Conservation (phyloP, 2,113 vertebrate species). For the Numenius arquata region DNA sequence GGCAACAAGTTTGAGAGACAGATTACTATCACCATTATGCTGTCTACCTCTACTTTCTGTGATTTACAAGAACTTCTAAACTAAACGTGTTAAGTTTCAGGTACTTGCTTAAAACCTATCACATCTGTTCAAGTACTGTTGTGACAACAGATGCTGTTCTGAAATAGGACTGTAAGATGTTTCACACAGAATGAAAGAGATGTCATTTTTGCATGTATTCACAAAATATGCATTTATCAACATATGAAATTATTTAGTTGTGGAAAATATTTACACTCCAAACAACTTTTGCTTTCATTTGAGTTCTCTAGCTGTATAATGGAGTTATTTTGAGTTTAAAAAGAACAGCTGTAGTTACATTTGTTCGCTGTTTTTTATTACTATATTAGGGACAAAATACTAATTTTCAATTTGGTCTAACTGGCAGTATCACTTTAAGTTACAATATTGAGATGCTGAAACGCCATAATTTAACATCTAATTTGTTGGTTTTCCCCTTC, state of each 20-base stretch:
- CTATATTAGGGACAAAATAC: background rate
- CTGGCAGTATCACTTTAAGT: background rate
- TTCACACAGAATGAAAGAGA: background rate
- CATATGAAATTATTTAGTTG: background rate
- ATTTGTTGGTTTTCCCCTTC: background rate
- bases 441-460: background rate
- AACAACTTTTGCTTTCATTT: background rate
- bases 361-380: background rate
- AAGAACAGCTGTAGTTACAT: background rate
- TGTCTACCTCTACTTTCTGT: background rate
- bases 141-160: background rate
- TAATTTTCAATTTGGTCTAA: background rate
- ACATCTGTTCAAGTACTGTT: background rate
- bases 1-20: background rate
- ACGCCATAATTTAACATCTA: background rate
- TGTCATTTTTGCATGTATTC: background rate
- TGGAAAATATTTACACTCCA: background rate
- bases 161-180: background rate
- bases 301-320: background rate
- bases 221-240: background rate
- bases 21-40: background rate
- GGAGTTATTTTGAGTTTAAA: background rate
- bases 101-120: background rate
- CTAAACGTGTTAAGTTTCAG: background rate
- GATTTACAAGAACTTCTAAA: background rate